phyloP scores from a whole-genome alignment of 2,888 invertebrate genomes.

The Eulithis testata region DNA sequence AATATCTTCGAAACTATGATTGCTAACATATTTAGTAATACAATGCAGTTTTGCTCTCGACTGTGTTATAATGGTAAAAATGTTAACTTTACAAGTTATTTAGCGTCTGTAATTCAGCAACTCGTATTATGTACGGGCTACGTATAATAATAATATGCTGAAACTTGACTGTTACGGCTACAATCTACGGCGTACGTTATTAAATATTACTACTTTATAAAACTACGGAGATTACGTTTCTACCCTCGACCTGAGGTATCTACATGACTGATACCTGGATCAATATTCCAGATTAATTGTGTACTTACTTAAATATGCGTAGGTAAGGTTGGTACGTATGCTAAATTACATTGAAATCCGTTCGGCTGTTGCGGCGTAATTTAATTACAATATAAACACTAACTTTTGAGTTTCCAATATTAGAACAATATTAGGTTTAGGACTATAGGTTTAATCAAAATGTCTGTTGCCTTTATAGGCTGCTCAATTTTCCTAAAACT shows the following conservation, averaged over 20 bases:
- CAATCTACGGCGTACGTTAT: conserved; percentile 17
- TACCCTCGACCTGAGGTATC: background rate
- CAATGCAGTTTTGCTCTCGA: too few species aligned
- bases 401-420: background rate
- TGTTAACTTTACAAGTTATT: too few species aligned
- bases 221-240: background rate
- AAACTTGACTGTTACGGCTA: conserved; percentile 13
- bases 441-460: background rate
- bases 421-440: background rate
- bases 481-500: background rate
- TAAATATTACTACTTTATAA: too few species aligned
- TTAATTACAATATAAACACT: background rate
- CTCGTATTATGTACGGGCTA: too few species aligned
- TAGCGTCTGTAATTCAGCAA: too few species aligned
- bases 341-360: background rate
- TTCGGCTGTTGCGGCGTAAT: background rate
- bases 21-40: too few species aligned
- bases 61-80: too few species aligned
- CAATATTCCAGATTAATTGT: too few species aligned
- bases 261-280: too few species aligned
- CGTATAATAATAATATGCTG: background rate
- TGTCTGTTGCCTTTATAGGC: background rate
- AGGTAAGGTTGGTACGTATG: background rate
- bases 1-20: too few species aligned
- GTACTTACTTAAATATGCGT: too few species aligned